Evolutionary conservation across 2,113 vertebrate genomes (phyloP).

Genomic region (Meriones unguiculatus): DNA sequence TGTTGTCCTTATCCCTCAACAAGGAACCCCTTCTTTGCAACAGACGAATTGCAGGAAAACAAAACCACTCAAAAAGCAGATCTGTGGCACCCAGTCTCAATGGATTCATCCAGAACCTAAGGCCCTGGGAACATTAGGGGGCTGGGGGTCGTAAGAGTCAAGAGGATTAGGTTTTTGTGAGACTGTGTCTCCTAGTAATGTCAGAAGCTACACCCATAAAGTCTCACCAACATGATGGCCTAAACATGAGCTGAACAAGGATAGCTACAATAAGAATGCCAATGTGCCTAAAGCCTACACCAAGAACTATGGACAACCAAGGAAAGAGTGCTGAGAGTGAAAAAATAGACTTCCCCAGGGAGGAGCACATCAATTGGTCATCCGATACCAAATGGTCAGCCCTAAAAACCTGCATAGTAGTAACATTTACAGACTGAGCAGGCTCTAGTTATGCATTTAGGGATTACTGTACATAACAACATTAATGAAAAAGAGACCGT

Average conservation of each 20-base stretch:
- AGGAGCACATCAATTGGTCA: not conserved
- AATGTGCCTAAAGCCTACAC: not conserved
- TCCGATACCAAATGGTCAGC: not conserved
- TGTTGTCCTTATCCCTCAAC: not conserved
- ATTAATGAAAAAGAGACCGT: not conserved
- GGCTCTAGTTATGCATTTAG: not conserved
- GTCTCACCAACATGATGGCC: not conserved
- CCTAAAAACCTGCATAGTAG: not conserved
- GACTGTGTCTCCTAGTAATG: not conserved
- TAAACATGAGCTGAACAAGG: not conserved
- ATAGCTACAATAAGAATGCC: not conserved
- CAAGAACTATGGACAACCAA: not conserved
- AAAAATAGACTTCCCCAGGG: not conserved
- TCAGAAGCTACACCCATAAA: not conserved
- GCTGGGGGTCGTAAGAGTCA: not conserved
- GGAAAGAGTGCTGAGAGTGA: not conserved
- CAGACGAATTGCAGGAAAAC: not conserved
- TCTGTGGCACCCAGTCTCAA: not conserved
- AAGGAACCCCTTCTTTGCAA: not conserved
- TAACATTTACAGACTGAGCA: not conserved
- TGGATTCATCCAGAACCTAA: not conserved
- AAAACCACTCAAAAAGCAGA: not conserved
- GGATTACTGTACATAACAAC: not conserved
- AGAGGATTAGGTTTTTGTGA: not conserved
- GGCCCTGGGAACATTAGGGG: no score